Evolutionary conservation across 2,888 invertebrate species (phyloP).

Genomic region (Lasioglossum figueresi): DNA sequence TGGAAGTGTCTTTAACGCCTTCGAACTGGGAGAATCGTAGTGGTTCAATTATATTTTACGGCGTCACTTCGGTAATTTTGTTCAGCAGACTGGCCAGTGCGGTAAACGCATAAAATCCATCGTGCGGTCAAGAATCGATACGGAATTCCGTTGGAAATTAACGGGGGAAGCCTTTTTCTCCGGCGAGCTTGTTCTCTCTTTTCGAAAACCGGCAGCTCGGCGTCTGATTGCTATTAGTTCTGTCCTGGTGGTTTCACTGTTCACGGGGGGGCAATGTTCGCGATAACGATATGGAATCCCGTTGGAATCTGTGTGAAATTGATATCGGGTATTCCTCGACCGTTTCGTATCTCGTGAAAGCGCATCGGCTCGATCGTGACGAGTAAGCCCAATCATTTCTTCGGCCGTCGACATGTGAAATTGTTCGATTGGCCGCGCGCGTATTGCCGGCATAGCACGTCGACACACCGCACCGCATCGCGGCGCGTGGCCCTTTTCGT

Average conservation of each 20-base stretch:
- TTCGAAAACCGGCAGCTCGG: neutral
- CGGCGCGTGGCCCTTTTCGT: constrained; percentile 13
- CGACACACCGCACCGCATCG: neutral
- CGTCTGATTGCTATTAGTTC: constrained; percentile 4
- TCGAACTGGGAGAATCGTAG: neutral
- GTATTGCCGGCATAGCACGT: constrained; percentile 29
- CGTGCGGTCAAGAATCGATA: neutral
- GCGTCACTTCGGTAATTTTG: neutral
- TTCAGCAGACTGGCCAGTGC: neutral
- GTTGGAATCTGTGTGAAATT: constrained; percentile 26
- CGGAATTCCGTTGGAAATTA: neutral
- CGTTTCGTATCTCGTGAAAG: constrained; percentile 15
- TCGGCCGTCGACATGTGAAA: constrained; percentile 51
- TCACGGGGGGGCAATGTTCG: neutral
- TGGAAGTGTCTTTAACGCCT: neutral
- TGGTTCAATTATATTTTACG: neutral
- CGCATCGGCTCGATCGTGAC: constrained; percentile 32
- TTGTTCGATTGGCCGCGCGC: constrained; percentile 46
- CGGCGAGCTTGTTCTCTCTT: neutral
- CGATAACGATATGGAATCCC: neutral
- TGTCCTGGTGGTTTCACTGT: neutral
- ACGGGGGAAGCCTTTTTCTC: neutral
- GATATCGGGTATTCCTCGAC: constrained; percentile 43
- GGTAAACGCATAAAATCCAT: neutral
- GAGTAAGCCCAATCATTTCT: constrained; percentile 51